Percentiles rank a stretch among this genome's conserved stretches.
Evolutionary conservation across 1,140 invertebrate genomes (phyloP).

Genomic region (Diploscapter pachys): DNA sequence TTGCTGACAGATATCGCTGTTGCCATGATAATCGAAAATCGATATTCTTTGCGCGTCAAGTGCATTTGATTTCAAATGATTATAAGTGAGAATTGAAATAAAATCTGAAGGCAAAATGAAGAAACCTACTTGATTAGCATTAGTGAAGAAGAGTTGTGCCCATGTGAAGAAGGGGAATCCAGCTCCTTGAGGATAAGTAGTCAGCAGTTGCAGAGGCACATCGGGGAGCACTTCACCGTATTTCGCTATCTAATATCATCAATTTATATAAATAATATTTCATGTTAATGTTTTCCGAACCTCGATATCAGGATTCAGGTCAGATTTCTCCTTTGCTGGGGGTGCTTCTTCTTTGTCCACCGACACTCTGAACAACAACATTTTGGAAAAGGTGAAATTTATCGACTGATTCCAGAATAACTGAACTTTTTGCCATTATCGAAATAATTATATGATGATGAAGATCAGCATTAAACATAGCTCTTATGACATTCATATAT

Average conservation of each 20-base stretch:
- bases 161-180: slow-evolving; percentile 58
- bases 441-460: too few species aligned
- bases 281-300: neutral
- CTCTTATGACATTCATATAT: too few species aligned
- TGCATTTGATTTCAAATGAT: too few species aligned
- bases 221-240: slow-evolving; percentile 49
- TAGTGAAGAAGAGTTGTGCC: slow-evolving; percentile 57
- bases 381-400: neutral
- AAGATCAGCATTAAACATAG: too few species aligned
- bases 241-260: slow-evolving; percentile 40
- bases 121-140: slow-evolving; percentile 40
- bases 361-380: slow-evolving; percentile 27
- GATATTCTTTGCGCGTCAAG: neutral
- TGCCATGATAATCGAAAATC: neutral
- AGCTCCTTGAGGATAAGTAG: slow-evolving; percentile 56
- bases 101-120: neutral
- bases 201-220: slow-evolving; percentile 54
- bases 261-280: slow-evolving; percentile 43
- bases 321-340: slow-evolving; percentile 47
- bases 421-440: too few species aligned
- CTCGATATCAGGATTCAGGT: slow-evolving; percentile 28
- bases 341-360: slow-evolving; percentile 44
- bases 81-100: neutral
- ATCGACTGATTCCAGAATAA: too few species aligned
- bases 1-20: too few species aligned